A percentile compares a stretch with the other conserved stretches of the same genome.
Conservation (phyloP, 2,797 vertebrate species). For the Corythornis leucogaster region DNA sequence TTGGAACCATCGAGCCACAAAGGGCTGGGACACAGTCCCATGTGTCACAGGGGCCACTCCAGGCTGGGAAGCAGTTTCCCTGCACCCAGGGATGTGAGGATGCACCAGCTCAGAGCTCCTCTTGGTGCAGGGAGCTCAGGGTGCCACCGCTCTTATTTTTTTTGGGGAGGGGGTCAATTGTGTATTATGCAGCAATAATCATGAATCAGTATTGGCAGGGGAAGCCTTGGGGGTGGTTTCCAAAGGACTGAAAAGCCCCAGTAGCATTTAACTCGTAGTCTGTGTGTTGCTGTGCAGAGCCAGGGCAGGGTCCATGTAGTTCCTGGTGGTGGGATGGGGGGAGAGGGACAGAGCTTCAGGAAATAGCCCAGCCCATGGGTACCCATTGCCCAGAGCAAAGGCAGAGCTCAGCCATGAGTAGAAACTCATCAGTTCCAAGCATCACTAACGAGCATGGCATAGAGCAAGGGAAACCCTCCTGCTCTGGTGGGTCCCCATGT, state of each 20-base stretch:
- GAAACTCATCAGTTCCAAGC: background rate
- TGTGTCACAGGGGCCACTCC: accelerated
- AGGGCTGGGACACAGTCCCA: background rate
- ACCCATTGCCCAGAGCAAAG: background rate
- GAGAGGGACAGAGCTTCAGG: background rate
- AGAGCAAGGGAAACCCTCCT: background rate
- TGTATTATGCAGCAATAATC: conserved; percentile 42
- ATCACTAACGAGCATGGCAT: accelerated
- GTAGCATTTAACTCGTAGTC: background rate
- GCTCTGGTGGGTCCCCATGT: background rate
- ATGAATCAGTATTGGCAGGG: background rate
- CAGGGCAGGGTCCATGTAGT: background rate
- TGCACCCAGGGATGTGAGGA: background rate
- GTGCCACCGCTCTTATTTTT: background rate
- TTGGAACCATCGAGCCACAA: background rate
- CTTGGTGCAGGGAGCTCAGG: background rate
- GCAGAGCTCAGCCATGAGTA: background rate
- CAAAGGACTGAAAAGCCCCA: background rate
- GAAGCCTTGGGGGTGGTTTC: background rate
- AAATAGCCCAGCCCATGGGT: background rate
- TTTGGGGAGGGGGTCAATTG: background rate
- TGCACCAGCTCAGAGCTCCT: background rate
- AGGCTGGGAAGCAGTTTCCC: background rate
- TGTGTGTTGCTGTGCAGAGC: background rate
- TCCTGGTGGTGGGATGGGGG: background rate